Conservation (phyloP, 2,797 vertebrate species). For the Dendrocincla tyrannina region DNA sequence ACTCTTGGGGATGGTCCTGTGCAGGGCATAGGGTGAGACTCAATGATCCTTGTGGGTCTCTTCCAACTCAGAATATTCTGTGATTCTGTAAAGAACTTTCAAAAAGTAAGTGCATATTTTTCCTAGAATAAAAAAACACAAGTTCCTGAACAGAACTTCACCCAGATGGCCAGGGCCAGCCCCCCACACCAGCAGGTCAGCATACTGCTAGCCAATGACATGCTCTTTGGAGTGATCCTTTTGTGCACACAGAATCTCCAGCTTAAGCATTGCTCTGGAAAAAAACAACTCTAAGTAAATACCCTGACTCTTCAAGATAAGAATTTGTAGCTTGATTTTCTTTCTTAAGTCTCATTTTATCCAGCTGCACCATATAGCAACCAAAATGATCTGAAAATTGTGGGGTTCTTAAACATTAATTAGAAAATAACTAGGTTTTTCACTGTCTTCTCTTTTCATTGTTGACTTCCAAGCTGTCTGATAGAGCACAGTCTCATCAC, state of each 20-base stretch:
- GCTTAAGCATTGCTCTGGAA: background rate
- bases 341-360: background rate
- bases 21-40: background rate
- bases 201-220: background rate
- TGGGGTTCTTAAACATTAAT: background rate
- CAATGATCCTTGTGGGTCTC: background rate
- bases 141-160: background rate
- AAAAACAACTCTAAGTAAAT: background rate
- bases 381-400: background rate
- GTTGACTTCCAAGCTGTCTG: background rate
- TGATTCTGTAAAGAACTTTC: background rate
- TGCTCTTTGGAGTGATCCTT: background rate
- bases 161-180: accelerated
- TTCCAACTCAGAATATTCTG: background rate
- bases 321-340: background rate
- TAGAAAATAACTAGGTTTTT: background rate
- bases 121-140: background rate
- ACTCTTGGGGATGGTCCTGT: background rate
- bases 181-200: background rate
- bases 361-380: background rate
- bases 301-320: background rate
- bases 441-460: background rate
- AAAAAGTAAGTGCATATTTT: background rate
- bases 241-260: background rate
- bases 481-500: background rate